These are phyloP conservation scores for Melanostigma gelatinosum DNA, from an alignment of 2,113 vertebrate genomes.

Conservation along the genomic window DNA sequence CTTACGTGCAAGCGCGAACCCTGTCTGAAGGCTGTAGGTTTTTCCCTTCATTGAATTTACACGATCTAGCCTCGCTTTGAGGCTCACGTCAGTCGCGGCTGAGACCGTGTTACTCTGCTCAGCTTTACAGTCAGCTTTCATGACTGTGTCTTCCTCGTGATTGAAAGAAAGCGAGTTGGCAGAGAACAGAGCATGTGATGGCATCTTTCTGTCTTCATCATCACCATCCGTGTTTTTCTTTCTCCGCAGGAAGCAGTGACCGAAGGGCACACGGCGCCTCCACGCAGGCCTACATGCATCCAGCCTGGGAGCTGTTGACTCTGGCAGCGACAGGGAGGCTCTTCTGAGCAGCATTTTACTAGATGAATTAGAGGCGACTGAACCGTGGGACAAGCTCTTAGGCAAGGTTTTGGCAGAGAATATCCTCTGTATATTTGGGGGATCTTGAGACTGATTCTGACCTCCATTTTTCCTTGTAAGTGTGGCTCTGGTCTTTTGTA, in stretches of 20 bases:
- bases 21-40: constrained; percentile 89
- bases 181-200: constrained; percentile 23
- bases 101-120: constrained; percentile 67
- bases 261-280: constrained; percentile 89
- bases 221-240: constrained; percentile 76
- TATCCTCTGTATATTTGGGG: constrained; percentile 77
- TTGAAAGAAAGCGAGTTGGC: constrained; percentile 28
- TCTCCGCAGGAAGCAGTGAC: constrained; percentile 89
- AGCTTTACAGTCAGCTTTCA: constrained; percentile 51
- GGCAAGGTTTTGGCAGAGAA: constrained; percentile 87
- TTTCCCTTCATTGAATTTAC: constrained; percentile 91
- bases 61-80: constrained; percentile 84
- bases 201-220: constrained; percentile 61
- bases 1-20: constrained; percentile 90
- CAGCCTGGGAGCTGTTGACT: constrained; percentile 81
- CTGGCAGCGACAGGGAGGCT: constrained; percentile 64
- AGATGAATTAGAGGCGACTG: constrained; percentile 76
- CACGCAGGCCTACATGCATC: constrained; percentile 79
- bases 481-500: constrained; percentile 85
- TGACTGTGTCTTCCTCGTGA: constrained; percentile 41
- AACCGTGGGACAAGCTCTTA: constrained; percentile 89
- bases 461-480: constrained; percentile 80
- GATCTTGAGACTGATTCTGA: constrained; percentile 79
- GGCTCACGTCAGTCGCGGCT: constrained; percentile 82
- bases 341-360: constrained; percentile 76